These are phyloP conservation scores for Margarornis squamiger DNA, from an alignment of 2,797 vertebrate species.

Conservation along the genomic window DNA sequence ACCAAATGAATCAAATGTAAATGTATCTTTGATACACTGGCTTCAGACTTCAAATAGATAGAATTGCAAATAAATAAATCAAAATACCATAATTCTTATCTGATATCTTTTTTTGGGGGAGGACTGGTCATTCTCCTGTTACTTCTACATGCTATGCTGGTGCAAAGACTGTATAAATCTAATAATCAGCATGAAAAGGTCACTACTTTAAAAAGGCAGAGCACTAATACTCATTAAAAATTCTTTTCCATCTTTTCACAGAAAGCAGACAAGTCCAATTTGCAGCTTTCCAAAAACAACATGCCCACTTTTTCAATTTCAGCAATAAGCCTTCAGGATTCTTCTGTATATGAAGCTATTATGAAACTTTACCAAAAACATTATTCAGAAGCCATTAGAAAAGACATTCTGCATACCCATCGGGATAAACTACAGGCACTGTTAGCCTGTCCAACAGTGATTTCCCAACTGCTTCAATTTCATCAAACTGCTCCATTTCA, in stretches of 20 bases:
- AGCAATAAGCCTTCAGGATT: background rate
- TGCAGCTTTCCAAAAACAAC: background rate
- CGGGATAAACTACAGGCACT: conserved; percentile 93
- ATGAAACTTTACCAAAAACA: background rate
- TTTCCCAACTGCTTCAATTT: conserved; percentile 91
- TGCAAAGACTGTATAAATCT: background rate
- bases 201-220: background rate
- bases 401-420: conserved; percentile 84
- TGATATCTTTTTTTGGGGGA: background rate
- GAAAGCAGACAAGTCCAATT: background rate
- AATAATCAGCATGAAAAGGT: background rate
- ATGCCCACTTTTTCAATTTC: background rate
- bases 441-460: conserved; percentile 92
- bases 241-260: background rate
- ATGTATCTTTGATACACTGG: background rate
- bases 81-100: background rate
- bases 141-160: background rate
- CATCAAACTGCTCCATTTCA: conserved; percentile 87
- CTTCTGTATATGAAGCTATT: background rate
- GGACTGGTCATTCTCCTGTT: background rate
- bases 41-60: background rate
- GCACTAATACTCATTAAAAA: background rate
- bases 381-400: background rate
- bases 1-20: background rate
- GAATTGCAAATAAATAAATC: background rate